A percentile compares a stretch with the other conserved stretches of the same genome.
These are phyloP conservation scores for Myrmecobius fasciatus DNA, from an alignment of 2,113 vertebrate genomes.

Conservation along the genomic window DNA sequence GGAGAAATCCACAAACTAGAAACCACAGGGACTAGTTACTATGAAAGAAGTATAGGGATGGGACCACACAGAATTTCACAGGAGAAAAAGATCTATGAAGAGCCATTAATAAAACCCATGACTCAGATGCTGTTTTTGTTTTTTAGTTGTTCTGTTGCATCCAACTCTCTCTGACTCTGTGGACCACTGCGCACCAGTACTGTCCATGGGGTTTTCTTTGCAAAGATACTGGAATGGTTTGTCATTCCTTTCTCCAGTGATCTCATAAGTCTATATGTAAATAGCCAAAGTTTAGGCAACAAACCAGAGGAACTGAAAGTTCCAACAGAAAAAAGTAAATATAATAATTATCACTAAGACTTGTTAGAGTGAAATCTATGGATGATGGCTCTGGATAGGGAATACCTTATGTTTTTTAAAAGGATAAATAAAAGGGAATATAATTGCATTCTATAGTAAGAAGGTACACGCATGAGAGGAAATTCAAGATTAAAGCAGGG, in stretches of 20 bases:
- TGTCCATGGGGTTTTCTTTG: neutral
- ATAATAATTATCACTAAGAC: neutral
- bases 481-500: neutral
- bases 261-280: neutral
- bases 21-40: neutral
- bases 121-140: neutral
- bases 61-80: neutral
- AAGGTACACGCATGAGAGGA: neutral
- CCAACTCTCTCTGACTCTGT: neutral
- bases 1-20: neutral
- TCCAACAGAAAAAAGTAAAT: neutral
- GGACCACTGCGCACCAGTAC: neutral
- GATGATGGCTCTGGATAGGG: neutral
- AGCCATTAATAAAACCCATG: neutral
- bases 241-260: neutral
- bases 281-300: neutral
- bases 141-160: neutral
- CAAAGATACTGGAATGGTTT: neutral
- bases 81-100: neutral
- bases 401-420: neutral
- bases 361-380: neutral
- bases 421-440: neutral
- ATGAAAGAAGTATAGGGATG: neutral
- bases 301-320: neutral
- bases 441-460: neutral